phyloP scores from a whole-genome alignment of 1,140 invertebrate species.

The Eriosoma lanigerum region DNA sequence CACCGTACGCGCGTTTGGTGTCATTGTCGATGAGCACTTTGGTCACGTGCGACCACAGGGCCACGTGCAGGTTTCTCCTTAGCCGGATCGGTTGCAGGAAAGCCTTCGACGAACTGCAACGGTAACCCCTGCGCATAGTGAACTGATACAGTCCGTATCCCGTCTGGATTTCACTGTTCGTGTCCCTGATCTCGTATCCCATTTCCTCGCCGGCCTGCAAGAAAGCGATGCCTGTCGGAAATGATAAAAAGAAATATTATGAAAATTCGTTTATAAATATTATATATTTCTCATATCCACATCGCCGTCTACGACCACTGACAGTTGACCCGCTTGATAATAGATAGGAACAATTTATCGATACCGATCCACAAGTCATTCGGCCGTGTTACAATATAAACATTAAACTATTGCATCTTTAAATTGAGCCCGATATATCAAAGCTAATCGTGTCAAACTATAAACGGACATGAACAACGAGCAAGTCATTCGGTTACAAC shows the following conservation, averaged over 20 bases:
- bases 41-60: conserved; percentile 74
- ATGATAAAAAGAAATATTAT: neutral
- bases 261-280: too few species aligned
- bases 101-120: conserved; percentile 78
- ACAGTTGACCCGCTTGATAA: too few species aligned
- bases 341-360: too few species aligned
- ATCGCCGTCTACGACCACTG: too few species aligned
- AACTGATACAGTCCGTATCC: conserved; percentile 80
- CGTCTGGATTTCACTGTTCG: conserved; percentile 78
- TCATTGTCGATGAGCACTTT: conserved; percentile 73
- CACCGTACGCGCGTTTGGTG: conserved; percentile 71
- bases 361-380: neutral
- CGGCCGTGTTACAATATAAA: too few species aligned
- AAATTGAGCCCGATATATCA: neutral
- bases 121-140: conserved; percentile 75
- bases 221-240: conserved; percentile 68
- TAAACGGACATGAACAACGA: neutral
- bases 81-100: conserved; percentile 75
- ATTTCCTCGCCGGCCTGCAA: conserved; percentile 87
- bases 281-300: too few species aligned
- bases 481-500: neutral
- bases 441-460: neutral
- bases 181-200: conserved; percentile 78
- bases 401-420: neutral
- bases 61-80: conserved; percentile 72